A percentile compares a stretch with the other conserved stretches of the same genome.
Evolutionary conservation across 2,113 vertebrate genomes (phyloP).

Genomic region (Maccullochella peelii): DNA sequence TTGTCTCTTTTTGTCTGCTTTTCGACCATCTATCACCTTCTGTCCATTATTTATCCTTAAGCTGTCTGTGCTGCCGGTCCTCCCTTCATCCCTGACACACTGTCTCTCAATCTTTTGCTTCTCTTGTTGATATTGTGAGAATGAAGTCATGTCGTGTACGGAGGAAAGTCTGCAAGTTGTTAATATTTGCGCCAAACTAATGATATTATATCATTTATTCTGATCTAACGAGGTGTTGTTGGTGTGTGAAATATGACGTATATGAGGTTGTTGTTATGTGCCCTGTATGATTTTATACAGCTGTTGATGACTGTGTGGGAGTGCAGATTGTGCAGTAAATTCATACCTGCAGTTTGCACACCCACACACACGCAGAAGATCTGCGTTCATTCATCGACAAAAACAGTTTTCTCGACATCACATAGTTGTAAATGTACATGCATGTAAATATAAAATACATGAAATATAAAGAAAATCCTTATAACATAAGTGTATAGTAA

Average conservation of each 20-base stretch:
- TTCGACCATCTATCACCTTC: constrained; percentile 44
- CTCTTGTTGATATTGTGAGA: background rate
- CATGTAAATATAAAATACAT: constrained; percentile 4
- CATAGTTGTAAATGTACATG: too few relatives aligned
- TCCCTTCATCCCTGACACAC: constrained; percentile 16
- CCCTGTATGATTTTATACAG: constrained; percentile 35
- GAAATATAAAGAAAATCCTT: background rate
- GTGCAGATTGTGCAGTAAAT: constrained; percentile 46
- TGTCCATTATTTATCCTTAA: constrained; percentile 46
- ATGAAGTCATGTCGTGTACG: background rate
- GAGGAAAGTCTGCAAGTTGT: constrained; percentile 4
- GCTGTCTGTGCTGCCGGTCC: constrained; percentile 15
- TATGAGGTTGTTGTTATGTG: constrained; percentile 19
- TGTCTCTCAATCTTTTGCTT: constrained; percentile 15
- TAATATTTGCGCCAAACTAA: background rate
- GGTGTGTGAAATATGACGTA: constrained; percentile 10
- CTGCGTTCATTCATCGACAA: constrained; percentile 23
- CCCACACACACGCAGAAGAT: constrained; percentile 42
- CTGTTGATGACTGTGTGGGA: constrained; percentile 63
- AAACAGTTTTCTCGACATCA: constrained; percentile 16
- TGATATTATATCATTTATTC: background rate
- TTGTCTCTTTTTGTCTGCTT: constrained; percentile 38
- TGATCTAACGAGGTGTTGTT: constrained; percentile 1
- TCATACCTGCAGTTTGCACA: constrained; percentile 62
- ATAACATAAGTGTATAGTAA: fast-evolving